A percentile compares a stretch with the other conserved stretches of the same genome.
Conservation (phyloP, 2,888 invertebrate genomes). For the Blastobasis adustella region DNA sequence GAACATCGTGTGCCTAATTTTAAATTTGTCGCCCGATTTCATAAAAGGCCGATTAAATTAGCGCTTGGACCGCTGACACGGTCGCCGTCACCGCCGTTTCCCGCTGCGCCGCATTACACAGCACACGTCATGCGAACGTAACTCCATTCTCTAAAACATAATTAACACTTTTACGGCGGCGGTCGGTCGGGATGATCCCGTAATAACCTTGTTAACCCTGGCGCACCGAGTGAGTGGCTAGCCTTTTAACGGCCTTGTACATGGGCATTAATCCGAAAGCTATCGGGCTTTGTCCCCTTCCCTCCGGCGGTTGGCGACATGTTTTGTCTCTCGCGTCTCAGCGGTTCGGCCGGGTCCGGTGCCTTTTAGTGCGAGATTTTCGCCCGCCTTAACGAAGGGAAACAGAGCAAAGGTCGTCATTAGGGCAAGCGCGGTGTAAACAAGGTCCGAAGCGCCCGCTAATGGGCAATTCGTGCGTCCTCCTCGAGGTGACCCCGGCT, state of each 20-base stretch:
- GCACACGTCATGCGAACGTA: slow-evolving; percentile 44
- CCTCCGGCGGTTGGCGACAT: slow-evolving; percentile 31
- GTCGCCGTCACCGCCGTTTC: too few relatives aligned
- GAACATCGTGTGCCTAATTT: slow-evolving; percentile 13
- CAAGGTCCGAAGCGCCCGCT: slow-evolving; percentile 73
- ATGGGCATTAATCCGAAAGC: slow-evolving; percentile 73
- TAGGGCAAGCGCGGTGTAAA: slow-evolving; percentile 76
- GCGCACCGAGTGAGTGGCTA: slow-evolving; percentile 63
- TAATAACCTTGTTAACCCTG: slow-evolving; percentile 75
- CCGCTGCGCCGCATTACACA: slow-evolving; percentile 9
- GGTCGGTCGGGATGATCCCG: slow-evolving; percentile 70
- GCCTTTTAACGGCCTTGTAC: slow-evolving; percentile 73
- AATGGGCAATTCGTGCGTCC: slow-evolving; percentile 74
- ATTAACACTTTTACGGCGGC: slow-evolving; percentile 72
- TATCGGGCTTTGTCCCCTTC: slow-evolving; percentile 65
- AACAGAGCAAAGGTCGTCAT: slow-evolving; percentile 75
- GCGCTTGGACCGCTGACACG: too few relatives aligned
- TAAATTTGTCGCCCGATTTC: slow-evolving; percentile 21
- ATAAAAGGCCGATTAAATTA: too few relatives aligned
- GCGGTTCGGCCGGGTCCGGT: slow-evolving; percentile 59
- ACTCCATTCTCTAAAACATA: slow-evolving; percentile 61
- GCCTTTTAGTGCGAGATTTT: slow-evolving; percentile 75
- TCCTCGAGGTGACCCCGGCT: slow-evolving; percentile 69
- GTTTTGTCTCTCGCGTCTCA: slow-evolving; percentile 58
- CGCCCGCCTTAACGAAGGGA: slow-evolving; percentile 76